phyloP scores from a whole-genome alignment of 1,140 invertebrate genomes.

The Ctenoplectra terminalis region DNA sequence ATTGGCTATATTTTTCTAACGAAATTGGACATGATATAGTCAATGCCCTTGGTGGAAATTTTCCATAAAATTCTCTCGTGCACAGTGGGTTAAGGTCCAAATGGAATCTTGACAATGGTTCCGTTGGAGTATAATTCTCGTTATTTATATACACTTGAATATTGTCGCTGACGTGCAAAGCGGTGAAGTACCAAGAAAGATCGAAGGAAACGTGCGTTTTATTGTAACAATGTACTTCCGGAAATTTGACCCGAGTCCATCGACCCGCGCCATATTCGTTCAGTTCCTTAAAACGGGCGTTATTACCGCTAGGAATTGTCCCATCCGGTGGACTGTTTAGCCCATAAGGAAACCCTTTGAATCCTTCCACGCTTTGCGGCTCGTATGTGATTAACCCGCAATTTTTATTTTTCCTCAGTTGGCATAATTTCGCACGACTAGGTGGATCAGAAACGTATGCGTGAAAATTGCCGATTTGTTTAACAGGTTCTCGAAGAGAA shows the following conservation, averaged over 20 bases:
- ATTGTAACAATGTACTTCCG: neutral
- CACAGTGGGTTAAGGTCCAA: conserved; percentile 15
- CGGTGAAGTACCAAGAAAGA: neutral
- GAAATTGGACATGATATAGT: neutral
- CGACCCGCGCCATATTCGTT: conserved; percentile 14
- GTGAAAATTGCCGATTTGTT: neutral
- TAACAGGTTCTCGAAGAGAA: neutral
- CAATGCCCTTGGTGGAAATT: neutral
- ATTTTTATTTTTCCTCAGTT: neutral
- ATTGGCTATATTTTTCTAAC: neutral
- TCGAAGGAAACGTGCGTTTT: neutral
- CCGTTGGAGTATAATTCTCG: neutral
- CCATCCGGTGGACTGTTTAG: neutral
- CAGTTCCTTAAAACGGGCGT: neutral
- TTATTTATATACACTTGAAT: neutral
- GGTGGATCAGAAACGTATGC: neutral
- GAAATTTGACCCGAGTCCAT: neutral
- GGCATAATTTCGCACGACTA: conserved; percentile 11
- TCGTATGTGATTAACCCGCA: conserved; percentile 13
- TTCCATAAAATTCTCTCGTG: neutral
- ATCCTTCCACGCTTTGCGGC: conserved; percentile 32
- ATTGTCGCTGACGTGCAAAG: neutral
- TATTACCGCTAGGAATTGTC: conserved; percentile 14
- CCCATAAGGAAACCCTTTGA: neutral
- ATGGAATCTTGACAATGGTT: conserved; percentile 8